Evolutionary conservation across 2,113 vertebrate species (phyloP), one percentile per base, ranked within the genome.

Genomic region (Periophthalmus modestus): DNA sequence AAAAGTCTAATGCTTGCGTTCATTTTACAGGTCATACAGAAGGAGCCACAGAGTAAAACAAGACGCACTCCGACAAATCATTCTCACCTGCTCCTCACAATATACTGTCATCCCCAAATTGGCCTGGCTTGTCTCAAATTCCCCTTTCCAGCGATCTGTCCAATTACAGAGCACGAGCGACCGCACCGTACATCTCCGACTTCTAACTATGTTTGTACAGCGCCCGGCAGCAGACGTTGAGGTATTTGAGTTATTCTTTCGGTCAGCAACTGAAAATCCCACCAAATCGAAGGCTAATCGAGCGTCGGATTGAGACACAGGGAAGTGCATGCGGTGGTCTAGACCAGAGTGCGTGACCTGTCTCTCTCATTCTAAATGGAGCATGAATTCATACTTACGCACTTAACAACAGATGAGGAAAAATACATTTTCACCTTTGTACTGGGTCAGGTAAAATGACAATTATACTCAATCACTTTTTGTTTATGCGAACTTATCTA

Each of bases 181-280:
- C 87, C 80, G 54, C 86, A 80, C 77, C 68, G 83, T 85, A 86
- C 85, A 86, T 91, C 87, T 88, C 80, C 33, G 13, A 36, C 23
- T 84, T 77, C 81, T 85, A 88, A 89, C 84, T 80, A 83, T 89
- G 90, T 92, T 92, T 92, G 79, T 59, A 88, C 88, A 92, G 73
- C 66, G 84, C 79, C 74, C 80, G 65, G 85, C 69, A 68, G 88
- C 88, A 89, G 88, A 91, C 87, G 46, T 84, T 83, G 88, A 89
- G 89, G 88, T 88, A 90, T 90, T 86, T 87, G 69, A 81, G 85
- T 90, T 89, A 87, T 90, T 89, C 87, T 89, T 87, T 82, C 39
- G 83, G 84, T 89, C 72, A 73, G 74, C 79, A 55, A 83, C 77
- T 82, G 74, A 82, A 91, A 89, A 89, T 74, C 85, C 84, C 84